phyloP scores from a whole-genome alignment of 1,140 invertebrate genomes.

The Mizuhopecten yessoensis region DNA sequence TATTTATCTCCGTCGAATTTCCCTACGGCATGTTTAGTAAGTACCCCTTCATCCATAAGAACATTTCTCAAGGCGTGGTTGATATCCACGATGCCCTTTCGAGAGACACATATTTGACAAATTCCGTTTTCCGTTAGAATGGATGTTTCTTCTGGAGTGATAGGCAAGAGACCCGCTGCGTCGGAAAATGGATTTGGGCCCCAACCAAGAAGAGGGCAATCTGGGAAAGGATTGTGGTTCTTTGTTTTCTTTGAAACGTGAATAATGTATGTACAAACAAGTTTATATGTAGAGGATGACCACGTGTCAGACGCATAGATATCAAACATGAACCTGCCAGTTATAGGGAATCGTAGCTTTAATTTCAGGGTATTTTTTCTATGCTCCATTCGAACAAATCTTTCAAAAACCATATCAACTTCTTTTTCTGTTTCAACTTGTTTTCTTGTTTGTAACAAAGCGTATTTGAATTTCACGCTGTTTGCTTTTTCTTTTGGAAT shows the following conservation, averaged over 20 bases:
- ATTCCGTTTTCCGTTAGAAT: conserved; percentile 50
- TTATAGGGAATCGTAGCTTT: conserved; percentile 50
- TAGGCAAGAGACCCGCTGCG: neutral
- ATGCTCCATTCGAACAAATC: conserved; percentile 59
- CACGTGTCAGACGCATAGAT: conserved; percentile 53
- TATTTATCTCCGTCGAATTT: conserved; percentile 50
- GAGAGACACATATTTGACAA: conserved; percentile 46
- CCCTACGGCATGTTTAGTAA: conserved; percentile 50
- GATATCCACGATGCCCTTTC: conserved; percentile 31
- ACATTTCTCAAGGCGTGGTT: conserved; percentile 52
- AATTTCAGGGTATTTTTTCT: conserved; percentile 44
- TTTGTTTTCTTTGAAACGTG: conserved; percentile 48
- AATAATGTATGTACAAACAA: conserved; percentile 59
- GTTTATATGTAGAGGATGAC: conserved; percentile 44
- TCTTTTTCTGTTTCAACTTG: conserved; percentile 55
- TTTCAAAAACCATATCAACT: conserved; percentile 61
- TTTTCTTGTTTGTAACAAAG: conserved; percentile 51
- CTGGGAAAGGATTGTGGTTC: conserved; percentile 53
- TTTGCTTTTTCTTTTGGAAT: conserved; percentile 43
- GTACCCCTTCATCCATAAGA: conserved; percentile 44
- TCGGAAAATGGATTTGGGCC: conserved; percentile 55
- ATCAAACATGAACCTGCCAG: conserved; percentile 57
- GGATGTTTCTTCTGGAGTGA: conserved; percentile 44
- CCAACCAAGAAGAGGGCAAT: conserved; percentile 58
- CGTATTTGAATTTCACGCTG: conserved; percentile 55